These are phyloP conservation scores for Catharus ustulatus DNA, from an alignment of 2,797 vertebrate genomes.

Conservation along the genomic window DNA sequence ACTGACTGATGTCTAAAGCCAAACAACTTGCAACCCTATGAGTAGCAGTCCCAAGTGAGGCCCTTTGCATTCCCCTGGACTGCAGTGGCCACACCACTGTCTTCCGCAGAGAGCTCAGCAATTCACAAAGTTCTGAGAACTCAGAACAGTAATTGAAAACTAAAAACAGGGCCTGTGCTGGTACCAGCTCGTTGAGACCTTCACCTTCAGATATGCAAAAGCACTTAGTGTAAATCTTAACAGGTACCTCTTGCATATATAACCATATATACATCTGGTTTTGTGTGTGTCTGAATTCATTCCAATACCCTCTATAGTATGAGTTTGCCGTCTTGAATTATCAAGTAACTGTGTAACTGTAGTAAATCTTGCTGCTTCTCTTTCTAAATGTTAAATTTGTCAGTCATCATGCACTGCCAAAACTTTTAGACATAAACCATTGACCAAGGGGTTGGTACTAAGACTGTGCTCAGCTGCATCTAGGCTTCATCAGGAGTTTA, in stretches of 20 bases:
- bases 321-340: background rate
- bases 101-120: background rate
- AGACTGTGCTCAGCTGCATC: background rate
- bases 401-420: background rate
- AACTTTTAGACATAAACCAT: background rate
- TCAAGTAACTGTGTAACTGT: background rate
- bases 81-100: background rate
- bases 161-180: background rate
- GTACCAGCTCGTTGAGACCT: background rate
- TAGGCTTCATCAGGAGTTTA: background rate
- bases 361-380: background rate
- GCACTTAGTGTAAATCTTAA: background rate
- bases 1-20: background rate
- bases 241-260: background rate
- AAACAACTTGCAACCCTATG: background rate
- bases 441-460: background rate
- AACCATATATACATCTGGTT: background rate
- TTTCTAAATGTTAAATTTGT: background rate
- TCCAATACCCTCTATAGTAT: background rate
- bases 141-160: background rate
- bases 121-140: background rate
- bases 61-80: background rate
- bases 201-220: background rate
- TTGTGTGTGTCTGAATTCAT: background rate
- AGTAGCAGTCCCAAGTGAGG: background rate